A percentile compares a stretch with the other conserved stretches of the same genome.
phyloP scores from a whole-genome alignment of 2,888 invertebrate species.

The Cryptus viduatorius region DNA sequence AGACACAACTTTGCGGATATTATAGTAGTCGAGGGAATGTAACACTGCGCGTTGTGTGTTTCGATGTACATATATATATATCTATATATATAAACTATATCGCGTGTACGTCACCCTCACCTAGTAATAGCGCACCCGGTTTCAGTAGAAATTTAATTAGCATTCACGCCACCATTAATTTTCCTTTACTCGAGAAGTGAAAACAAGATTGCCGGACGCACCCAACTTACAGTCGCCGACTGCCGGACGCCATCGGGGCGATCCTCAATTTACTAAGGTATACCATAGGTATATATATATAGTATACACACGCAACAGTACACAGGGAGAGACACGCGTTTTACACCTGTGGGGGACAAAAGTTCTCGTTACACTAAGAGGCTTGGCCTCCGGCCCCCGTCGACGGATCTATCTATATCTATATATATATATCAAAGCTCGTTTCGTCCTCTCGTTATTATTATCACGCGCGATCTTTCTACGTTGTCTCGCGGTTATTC shows the following conservation, averaged over 20 bases:
- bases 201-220: constrained; percentile 62
- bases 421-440: neutral
- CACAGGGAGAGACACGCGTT: constrained; percentile 5
- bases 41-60: neutral
- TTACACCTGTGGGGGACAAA: constrained; percentile 37
- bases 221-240: constrained; percentile 47
- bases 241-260: constrained; percentile 33
- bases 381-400: neutral
- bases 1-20: constrained; percentile 20
- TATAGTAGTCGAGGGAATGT: constrained; percentile 1
- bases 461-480: constrained; percentile 8
- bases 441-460: constrained; percentile 14
- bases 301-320: neutral
- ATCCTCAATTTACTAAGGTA: constrained; percentile 50
- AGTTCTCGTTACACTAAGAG: constrained; percentile 47
- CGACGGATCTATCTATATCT: neutral
- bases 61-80: neutral
- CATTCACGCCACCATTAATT: constrained; percentile 66
- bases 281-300: too few relatives aligned
- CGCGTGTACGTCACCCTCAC: constrained; percentile 54
- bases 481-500: neutral
- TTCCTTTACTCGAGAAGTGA: constrained; percentile 54
- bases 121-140: constrained; percentile 45
- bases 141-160: constrained; percentile 65
- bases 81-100: constrained; percentile 16